Evolutionary conservation across 2,797 vertebrate species (phyloP), one percentile per base, ranked within the genome.

Genomic region (Pygocentrus nattereri): DNA sequence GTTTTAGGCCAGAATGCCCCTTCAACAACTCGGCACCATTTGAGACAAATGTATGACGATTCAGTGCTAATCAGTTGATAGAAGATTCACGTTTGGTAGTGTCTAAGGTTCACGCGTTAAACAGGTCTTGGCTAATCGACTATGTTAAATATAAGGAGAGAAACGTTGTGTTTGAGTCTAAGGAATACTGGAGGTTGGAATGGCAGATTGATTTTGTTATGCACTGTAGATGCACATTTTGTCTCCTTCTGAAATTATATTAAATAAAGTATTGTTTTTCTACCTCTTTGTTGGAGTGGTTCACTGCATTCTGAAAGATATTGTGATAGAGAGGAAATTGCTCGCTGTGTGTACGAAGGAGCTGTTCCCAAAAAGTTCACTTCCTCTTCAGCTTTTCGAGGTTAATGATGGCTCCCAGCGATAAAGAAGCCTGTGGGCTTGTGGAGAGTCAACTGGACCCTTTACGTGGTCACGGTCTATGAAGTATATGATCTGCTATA

Each of bases 191-290:
- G 15, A 21, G 81, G 64, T 16, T 78, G 62, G 58, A 54, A 58
- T 38, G 65, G 31, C 16, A 74, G 18, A 30, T 13, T 11, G 34
- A 54, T 19, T 52, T 72, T 76, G 38, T 61, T 76, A 79, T 84
- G 77, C 82, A 80, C 82, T 80, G 82, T 82, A 30, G 65, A 75
- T 83, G 64, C 77, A 83, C 77, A 71, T 49, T 80, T 84, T 78
- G 47, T 71, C 69, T 79, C 61, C 58, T 84, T 84, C 49, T 76
- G n/a, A 76, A 64, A 76, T 49, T 38, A 75, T 65, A 54, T 30
- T 56, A 73, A 80, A 80, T 50, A 73, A 73, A 71, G 47, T 56
- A 79, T 79, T 58, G 62, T 70, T 70, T 80, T 80, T 71, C 58
- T 76, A 76, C 49, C 10, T 12, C 38, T 61, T 19, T 61, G 54